A percentile compares a stretch with the other conserved stretches of the same genome.
Evolutionary conservation across 2,113 vertebrate species (phyloP).

Genomic region (Xenopus borealis): DNA sequence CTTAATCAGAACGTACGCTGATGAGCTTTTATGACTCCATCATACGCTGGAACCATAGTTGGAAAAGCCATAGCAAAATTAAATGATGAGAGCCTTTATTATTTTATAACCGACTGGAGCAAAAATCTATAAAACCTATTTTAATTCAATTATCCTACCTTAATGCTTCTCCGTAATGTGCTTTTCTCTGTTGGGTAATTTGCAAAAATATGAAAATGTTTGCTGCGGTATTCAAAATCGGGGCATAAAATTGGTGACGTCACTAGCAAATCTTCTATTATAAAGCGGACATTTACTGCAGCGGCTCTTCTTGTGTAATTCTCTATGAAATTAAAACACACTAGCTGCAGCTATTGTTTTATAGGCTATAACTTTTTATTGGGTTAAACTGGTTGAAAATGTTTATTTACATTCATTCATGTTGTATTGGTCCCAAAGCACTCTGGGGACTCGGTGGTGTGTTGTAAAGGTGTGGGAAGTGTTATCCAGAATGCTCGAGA

Average conservation of each 20-base stretch:
- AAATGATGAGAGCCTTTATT: slow-evolving; percentile 56
- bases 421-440: no score
- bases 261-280: neutral
- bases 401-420: neutral
- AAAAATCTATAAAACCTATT: slow-evolving; percentile 45
- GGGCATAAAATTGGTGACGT: neutral
- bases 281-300: neutral
- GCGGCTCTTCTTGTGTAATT: neutral
- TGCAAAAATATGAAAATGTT: slow-evolving; percentile 13
- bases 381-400: neutral
- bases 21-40: slow-evolving; percentile 57
- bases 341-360: neutral
- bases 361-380: slow-evolving; percentile 5
- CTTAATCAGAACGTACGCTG: slow-evolving; percentile 64
- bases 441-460: no score
- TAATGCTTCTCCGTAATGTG: slow-evolving; percentile 36
- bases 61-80: slow-evolving; percentile 55
- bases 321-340: neutral
- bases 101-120: slow-evolving; percentile 49
- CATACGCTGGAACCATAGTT: slow-evolving; percentile 56
- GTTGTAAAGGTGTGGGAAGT: no score
- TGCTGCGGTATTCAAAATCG: neutral
- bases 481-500: no score
- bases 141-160: slow-evolving; percentile 40
- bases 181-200: slow-evolving; percentile 17